Evolutionary conservation across 2,888 invertebrate species (phyloP), one percentile per base, ranked within the genome.

Genomic region (Platerodrilus igneus): DNA sequence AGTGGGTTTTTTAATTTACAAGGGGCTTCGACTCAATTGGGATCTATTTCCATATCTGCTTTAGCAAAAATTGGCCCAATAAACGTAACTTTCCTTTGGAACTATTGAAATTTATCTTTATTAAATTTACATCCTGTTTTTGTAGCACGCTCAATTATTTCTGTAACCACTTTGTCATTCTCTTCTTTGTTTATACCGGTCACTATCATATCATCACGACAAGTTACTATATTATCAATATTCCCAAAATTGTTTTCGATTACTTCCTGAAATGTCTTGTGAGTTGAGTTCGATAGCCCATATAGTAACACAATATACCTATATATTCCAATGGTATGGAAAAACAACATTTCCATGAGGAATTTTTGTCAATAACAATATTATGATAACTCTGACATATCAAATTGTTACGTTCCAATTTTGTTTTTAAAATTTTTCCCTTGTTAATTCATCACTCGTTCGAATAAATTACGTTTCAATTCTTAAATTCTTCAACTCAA

Each of bases 211-310:
- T 47, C 52, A 36, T 48, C 45, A 40, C 43, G n/a, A n/a, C n/a
- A n/a, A n/a, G n/a, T n/a, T n/a, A n/a, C n/a, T n/a, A n/a, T n/a
- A n/a, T n/a, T n/a, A n/a, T n/a, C n/a, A n/a, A 43, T 11, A 36
- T 19, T 14, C n/a, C 14, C 13, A 34, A 52, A 48, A 39, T 40
- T n/a, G 40, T 46, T 42, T 34, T 45, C 38, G 8, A 48, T 31
- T 9, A 37, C 25, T 9, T 49, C 49, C 25, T 47, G 39, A 35
- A 52, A 52, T 18, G 47, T 14, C 17, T 52, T 47, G 28, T 48
- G 48, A n/a, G n/a, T n/a, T n/a, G 52, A 44, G 34, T 46, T 43
- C 17, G 45, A 45, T 28, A 50, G 41, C 9, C 50, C 50, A 30
- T 50, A 52, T 10, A 42, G 47, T 13, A 47, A 11, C 10, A 30